Percentiles rank a stretch among this genome's conserved stretches.
phyloP scores from a whole-genome alignment of 2,888 invertebrate species.

The Drosophila mulleri region DNA sequence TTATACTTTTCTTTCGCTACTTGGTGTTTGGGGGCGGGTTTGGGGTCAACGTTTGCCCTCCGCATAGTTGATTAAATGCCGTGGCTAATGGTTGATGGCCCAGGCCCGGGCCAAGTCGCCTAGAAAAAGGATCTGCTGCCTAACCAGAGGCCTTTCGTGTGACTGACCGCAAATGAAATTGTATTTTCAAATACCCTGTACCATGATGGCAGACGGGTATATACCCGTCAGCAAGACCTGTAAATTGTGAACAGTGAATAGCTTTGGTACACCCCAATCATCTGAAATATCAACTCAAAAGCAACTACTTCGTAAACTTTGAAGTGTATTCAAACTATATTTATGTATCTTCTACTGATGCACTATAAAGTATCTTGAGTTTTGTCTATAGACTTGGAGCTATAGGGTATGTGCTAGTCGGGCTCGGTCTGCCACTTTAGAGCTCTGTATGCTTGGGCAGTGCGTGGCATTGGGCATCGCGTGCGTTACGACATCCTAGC shows the following conservation, averaged over 20 bases:
- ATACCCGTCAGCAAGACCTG: not conserved
- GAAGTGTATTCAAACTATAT: not conserved
- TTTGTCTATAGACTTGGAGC: not conserved
- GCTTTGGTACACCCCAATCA: not conserved
- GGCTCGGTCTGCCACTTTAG: not conserved
- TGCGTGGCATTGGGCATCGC: slow-evolving; percentile 36
- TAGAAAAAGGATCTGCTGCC: slow-evolving; percentile 4
- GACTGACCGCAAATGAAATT: slow-evolving; percentile 54
- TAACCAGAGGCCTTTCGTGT: slow-evolving; percentile 23
- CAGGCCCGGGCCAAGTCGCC: slow-evolving; percentile 23
- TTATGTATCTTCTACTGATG: too few relatives aligned
- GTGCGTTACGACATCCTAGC: slow-evolving; percentile 36
- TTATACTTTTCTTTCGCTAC: not conserved
- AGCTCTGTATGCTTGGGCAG: not conserved
- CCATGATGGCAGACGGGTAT: not conserved
- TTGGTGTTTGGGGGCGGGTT: slow-evolving; percentile 13
- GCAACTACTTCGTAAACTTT: not conserved
- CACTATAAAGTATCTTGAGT: too few relatives aligned
- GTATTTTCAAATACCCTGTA: slow-evolving; percentile 18
- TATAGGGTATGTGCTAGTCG: not conserved
- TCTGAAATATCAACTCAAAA: not conserved
- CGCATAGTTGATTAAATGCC: slow-evolving; percentile 73
- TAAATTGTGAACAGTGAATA: not conserved
- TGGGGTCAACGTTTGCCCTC: slow-evolving; percentile 47
- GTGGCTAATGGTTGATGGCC: slow-evolving; percentile 67